Base-by-base conservation (phyloP, 23 tunicate genomes). In the Trididemnum nubilum region DNA sequence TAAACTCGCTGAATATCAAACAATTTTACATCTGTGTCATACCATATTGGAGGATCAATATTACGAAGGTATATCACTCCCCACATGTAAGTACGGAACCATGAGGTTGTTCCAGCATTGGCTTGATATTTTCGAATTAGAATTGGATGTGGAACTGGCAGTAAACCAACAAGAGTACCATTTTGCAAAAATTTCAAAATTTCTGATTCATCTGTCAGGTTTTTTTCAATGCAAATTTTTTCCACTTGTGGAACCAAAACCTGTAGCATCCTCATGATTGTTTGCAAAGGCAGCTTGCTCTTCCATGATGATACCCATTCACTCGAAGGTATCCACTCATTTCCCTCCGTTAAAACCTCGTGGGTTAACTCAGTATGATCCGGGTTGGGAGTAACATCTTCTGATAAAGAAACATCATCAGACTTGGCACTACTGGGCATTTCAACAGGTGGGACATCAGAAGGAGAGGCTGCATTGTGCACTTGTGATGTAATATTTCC, bases 41-140 rank as follows among this genome's bases (percentile, higher is more conserved):
- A 90, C 99, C 99, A 95, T 12, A 95, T 81, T 9, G 99, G 99
- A n/a, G 99, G 99, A 58, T 95, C 99, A 57, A 86, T 83, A 79
- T 95, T 95, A 12, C 96, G 60, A 22, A 95, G 83, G 65, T 95
- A 95, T 24, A 95, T 95, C 52, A 95, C 99, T 69, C 99, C 99
- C 99, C 99, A 95, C 96, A 90, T 95, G 81, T 95, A 95, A 19
- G 99, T 95, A 27, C 95, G 84, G 64, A 95, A 90, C 99, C 99
- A 95, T 18, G 92, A 79, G 1, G 95, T 87, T 32, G 99, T 95
- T 26, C 96, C 96, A 37, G 88, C 85, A 87, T 95, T 95, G 9
- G 99, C 86, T 63, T 95, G 99, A 35, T 95, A 95, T 60, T 90
- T 89, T 36, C 99, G 78, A 54, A 95, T 95, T 22, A 95, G 69